phyloP scores from a whole-genome alignment of 2,113 vertebrate species.

The Talpa occidentalis region DNA sequence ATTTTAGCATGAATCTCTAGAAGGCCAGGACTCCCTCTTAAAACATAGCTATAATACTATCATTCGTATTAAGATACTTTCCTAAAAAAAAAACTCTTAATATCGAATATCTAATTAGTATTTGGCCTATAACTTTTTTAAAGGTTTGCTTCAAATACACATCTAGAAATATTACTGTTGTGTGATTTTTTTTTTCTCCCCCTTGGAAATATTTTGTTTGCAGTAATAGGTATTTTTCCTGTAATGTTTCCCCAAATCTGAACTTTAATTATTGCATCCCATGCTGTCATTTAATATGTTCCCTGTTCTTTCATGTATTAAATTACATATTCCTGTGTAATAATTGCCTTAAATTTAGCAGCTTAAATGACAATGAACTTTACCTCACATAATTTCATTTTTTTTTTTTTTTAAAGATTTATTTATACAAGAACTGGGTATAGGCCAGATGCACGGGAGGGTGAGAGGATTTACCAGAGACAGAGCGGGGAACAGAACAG shows the following conservation, averaged over 20 bases:
- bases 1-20: not conserved
- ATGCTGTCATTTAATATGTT: not conserved
- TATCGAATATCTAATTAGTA: not conserved
- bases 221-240: not conserved
- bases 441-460: too few species aligned
- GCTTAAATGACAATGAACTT: not conserved
- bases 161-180: not conserved
- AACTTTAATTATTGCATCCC: not conserved
- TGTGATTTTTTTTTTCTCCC: not conserved
- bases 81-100: slow-evolving; percentile 1
- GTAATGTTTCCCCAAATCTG: not conserved
- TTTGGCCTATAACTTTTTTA: not conserved
- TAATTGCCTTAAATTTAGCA: slow-evolving; percentile 10
- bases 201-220: not conserved
- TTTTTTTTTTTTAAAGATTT: too few species aligned
- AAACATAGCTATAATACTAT: not conserved
- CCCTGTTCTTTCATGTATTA: not conserved
- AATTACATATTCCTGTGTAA: not conserved
- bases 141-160: not conserved
- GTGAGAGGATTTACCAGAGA: too few species aligned
- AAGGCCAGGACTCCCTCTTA: not conserved
- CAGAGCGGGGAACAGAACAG: too few species aligned
- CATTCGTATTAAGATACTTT: not conserved
- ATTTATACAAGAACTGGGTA: too few species aligned
- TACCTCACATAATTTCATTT: not conserved